These are phyloP conservation scores for Neomicropteryx cornuta DNA, from an alignment of 1,140 invertebrate genomes.

Conservation along the genomic window DNA sequence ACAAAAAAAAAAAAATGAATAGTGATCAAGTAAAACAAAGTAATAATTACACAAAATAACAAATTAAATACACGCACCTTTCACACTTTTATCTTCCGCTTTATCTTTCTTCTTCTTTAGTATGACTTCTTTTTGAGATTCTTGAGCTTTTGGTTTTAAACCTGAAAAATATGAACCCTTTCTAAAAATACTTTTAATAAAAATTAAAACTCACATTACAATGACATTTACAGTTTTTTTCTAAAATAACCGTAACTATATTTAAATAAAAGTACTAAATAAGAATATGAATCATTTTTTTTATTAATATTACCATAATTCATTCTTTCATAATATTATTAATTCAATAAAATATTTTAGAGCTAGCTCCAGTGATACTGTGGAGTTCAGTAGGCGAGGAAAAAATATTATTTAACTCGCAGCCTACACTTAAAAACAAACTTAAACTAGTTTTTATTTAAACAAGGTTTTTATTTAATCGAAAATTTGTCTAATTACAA, in stretches of 20 bases:
- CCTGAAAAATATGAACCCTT: not conserved
- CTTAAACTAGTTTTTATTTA: constrained; percentile 1
- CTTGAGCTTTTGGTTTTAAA: constrained; percentile 1
- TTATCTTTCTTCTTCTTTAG: constrained; percentile 2
- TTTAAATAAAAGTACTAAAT: too few relatives aligned
- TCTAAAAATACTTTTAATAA: too few relatives aligned
- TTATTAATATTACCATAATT: not conserved
- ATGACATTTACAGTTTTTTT: too few relatives aligned
- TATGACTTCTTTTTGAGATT: not conserved
- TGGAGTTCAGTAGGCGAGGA: too few relatives aligned
- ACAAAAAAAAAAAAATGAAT: constrained; percentile 42
- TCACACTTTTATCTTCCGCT: not conserved
- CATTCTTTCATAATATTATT: not conserved
- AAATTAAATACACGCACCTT: not conserved
- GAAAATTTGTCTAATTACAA: too few relatives aligned
- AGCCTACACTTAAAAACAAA: too few relatives aligned
- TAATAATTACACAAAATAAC: too few relatives aligned
- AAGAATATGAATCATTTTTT: not conserved
- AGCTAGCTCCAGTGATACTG: too few relatives aligned
- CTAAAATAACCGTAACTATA: too few relatives aligned
- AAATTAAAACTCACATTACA: too few relatives aligned
- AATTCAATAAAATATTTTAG: too few relatives aligned
- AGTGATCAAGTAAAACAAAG: constrained; percentile 30
- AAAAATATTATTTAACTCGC: not conserved
- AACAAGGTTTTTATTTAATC: too few relatives aligned